Evolutionary conservation across 2,888 invertebrate genomes (phyloP).

Genomic region (Cataglyphis altisquamis): DNA sequence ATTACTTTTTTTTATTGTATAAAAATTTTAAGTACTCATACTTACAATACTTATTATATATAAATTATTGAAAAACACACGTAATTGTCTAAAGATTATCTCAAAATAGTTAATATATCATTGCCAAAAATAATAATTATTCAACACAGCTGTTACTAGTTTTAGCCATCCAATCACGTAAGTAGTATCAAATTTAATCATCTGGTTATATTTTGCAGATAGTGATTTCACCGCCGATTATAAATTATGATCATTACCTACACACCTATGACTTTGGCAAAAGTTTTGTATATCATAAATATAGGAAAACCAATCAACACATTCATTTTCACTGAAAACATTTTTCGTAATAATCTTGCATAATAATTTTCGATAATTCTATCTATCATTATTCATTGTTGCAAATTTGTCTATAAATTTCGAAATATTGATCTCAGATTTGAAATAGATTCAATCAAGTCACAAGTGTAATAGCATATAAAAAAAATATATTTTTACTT

Average conservation of each 20-base stretch:
- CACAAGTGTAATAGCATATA: neutral
- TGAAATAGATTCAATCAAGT: neutral
- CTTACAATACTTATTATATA: neutral
- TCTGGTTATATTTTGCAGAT: constrained; percentile 3
- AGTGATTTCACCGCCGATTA: constrained; percentile 32
- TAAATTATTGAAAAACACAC: neutral
- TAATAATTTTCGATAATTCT: neutral
- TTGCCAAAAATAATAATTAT: constrained; percentile 41
- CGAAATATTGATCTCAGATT: neutral
- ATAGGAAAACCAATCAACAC: neutral
- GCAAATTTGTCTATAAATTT: neutral
- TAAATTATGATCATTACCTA: constrained; percentile 20
- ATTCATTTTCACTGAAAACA: neutral
- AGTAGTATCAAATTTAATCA: constrained; percentile 19
- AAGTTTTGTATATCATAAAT: constrained; percentile 1
- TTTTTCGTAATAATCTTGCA: neutral
- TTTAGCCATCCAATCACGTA: constrained; percentile 6
- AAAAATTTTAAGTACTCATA: neutral
- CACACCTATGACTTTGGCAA: neutral
- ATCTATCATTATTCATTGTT: neutral
- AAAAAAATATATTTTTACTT: constrained; percentile 53
- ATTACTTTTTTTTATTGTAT: neutral
- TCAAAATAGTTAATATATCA: neutral
- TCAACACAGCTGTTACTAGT: constrained; percentile 25
- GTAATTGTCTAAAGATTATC: constrained; percentile 15